These are phyloP conservation scores for Ochlodes sylvanus DNA, from an alignment of 2,888 invertebrate species.

Conservation along the genomic window DNA sequence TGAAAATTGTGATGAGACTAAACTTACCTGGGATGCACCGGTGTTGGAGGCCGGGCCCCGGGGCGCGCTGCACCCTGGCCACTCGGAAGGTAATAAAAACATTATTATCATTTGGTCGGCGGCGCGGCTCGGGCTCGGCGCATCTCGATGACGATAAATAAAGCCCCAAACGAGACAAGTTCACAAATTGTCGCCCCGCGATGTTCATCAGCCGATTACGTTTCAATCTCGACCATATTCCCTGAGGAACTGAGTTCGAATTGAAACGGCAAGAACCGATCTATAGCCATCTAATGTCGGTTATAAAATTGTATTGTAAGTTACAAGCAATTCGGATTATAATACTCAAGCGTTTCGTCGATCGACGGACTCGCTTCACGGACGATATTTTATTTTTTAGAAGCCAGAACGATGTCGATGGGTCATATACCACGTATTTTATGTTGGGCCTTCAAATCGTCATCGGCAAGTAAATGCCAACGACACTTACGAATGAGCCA, in stretches of 20 bases:
- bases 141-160: conserved; percentile 44
- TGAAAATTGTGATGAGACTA: too few relatives aligned
- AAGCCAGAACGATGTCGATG: not conserved
- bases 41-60: too few relatives aligned
- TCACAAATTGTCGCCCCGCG: conserved; percentile 49
- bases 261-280: not conserved
- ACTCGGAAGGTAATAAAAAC: conserved; percentile 43
- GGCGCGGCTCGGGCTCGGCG: conserved; percentile 17
- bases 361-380: conserved; percentile 12
- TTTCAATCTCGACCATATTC: not conserved
- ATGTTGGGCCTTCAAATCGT: conserved; percentile 17
- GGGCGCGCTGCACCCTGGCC: not conserved
- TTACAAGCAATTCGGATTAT: conserved; percentile 17
- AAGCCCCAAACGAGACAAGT: conserved; percentile 46
- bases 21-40: too few relatives aligned
- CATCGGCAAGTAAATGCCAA: not conserved
- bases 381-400: conserved; percentile 15
- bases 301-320: conserved; percentile 36
- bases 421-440: conserved; percentile 21
- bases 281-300: conserved; percentile 7
- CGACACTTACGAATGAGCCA: not conserved
- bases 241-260: not conserved
- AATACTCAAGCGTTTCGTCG: conserved; percentile 17
- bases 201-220: conserved; percentile 21
- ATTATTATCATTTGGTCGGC: conserved; percentile 42